Evolutionary conservation across 2,888 invertebrate genomes (phyloP), one percentile per base, ranked within the genome.

Genomic region (Sarcophaga caerulescens): DNA sequence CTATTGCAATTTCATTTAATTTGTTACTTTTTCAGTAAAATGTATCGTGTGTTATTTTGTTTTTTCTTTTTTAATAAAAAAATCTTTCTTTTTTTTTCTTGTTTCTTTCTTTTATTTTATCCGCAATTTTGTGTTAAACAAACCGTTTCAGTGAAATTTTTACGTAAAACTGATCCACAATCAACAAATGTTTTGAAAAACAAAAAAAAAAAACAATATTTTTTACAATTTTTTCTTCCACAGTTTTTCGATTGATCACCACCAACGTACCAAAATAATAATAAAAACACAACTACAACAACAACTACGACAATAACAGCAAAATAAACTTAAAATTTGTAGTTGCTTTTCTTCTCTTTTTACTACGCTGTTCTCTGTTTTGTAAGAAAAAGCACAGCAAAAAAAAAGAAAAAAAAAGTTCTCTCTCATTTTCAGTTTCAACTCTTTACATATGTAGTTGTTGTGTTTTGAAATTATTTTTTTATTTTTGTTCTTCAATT

Each of bases 81-180:
- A 6, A 1, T 35, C 6, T 35, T 35, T 71, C n/a, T 57, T 35
- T 12, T 23, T 19, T n/a, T 73, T 25, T 65, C 21, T 35, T 19
- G 12, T 52, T 52, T 52, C 4, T 12, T 17, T 52, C 12, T 52
- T 52, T 52, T 52, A 52, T 52, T 69, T 81, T 78, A 78, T 88
- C 87, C 88, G 88, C 59, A 86, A 73, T 79, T 83, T 86, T 63
- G 68, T 81, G 74, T 87, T 74, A 81, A 85, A 19, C 87, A 88
- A 88, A 89, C 89, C 89, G 89, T 83, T 88, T 88, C 88, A 89
- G 88, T 89, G 89, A 89, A 89, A 89, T 89, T 89, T 89, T 88
- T 88, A 88, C 88, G 88, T 88, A 88, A 88, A 88, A 89, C 89
- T 89, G 88, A 89, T 87, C 87, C 87, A 76, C 87, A 85, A 81